Conservation (phyloP, 2,797 vertebrate species). For the Chelonia mydas region DNA sequence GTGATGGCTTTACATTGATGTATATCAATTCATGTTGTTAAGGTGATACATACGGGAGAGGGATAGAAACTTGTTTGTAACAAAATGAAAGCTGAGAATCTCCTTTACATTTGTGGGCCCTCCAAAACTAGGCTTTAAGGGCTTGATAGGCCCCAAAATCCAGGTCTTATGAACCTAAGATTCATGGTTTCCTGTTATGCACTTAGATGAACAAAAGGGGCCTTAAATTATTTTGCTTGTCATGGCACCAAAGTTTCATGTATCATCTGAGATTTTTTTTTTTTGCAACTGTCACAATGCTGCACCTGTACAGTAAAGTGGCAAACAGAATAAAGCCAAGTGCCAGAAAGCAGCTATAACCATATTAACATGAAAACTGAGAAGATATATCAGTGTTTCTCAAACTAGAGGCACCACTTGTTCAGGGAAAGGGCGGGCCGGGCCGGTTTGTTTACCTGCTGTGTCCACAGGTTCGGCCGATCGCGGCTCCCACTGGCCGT, state of each 20-base stretch:
- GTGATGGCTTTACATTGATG: background rate
- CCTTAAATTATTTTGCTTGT: conserved; percentile 57
- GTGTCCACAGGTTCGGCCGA: no score
- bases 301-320: conserved; percentile 20
- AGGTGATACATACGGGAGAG: conserved; percentile 3
- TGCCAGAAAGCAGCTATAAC: conserved; percentile 27
- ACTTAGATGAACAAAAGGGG: conserved; percentile 25
- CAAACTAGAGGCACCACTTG: no score
- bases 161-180: conserved; percentile 5
- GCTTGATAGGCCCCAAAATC: conserved; percentile 22
- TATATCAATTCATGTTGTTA: background rate
- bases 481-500: no score
- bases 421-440: no score
- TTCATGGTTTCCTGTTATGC: conserved; percentile 16
- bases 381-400: background rate
- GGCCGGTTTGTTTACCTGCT: no score
- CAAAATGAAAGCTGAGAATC: background rate
- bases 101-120: background rate
- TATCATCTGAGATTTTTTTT: conserved; percentile 38
- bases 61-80: background rate
- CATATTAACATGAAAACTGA: conserved; percentile 44
- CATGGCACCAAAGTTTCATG: conserved; percentile 31
- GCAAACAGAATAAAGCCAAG: conserved; percentile 43
- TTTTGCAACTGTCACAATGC: conserved; percentile 53
- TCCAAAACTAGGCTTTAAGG: background rate